These are phyloP conservation scores for Meghimatium bilineatum DNA, from an alignment of 2,888 invertebrate genomes.

Conservation along the genomic window DNA sequence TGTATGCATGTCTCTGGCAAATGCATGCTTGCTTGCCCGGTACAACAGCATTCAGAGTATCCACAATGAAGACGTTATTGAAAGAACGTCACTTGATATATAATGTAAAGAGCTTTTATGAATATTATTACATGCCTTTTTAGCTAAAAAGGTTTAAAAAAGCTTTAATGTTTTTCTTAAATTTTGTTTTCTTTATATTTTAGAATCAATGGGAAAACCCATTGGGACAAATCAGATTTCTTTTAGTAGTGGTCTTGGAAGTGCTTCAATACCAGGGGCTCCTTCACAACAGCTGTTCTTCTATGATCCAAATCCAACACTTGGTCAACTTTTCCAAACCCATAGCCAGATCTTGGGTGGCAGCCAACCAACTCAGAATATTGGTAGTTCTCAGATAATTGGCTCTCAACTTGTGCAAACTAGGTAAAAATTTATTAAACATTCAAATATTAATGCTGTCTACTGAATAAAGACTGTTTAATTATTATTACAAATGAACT, in stretches of 20 bases:
- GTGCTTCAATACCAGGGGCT: conserved; percentile 49
- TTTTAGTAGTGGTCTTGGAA: conserved; percentile 45
- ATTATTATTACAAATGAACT: background rate
- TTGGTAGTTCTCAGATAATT: conserved; percentile 80
- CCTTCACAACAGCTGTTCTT: conserved; percentile 51
- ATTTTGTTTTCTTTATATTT: background rate
- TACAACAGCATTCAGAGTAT: too few relatives aligned
- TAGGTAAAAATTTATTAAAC: conserved; percentile 76
- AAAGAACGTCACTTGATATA: too few relatives aligned
- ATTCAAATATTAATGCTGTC: too few relatives aligned
- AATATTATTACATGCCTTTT: too few relatives aligned
- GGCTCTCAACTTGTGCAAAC: conserved; percentile 82
- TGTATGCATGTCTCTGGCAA: too few relatives aligned
- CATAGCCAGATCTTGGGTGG: conserved; percentile 44
- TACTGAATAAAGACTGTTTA: background rate
- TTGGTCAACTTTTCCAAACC: conserved; percentile 53
- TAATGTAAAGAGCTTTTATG: too few relatives aligned
- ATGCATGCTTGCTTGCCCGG: too few relatives aligned
- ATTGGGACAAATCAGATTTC: conserved; percentile 51
- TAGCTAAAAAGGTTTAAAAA: too few relatives aligned
- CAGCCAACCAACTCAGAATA: conserved; percentile 79
- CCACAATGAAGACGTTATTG: too few relatives aligned
- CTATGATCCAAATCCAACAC: conserved; percentile 43
- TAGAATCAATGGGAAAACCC: conserved; percentile 50
- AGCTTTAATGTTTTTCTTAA: too few relatives aligned